phyloP scores from a whole-genome alignment of 1,140 invertebrate species.

The Drosophila kikkawai region DNA sequence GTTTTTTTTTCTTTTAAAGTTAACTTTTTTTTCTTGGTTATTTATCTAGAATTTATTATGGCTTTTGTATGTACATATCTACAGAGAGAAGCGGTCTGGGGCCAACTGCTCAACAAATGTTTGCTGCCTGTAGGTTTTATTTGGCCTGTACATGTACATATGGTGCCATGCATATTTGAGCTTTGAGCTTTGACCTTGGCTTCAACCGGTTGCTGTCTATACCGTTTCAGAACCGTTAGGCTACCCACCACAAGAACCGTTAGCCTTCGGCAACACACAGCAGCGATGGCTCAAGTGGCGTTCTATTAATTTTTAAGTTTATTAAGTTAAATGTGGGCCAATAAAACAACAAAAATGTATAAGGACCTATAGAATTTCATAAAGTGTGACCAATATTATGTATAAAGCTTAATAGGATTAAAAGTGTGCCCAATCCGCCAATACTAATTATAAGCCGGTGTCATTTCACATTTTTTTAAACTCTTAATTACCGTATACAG shows the following conservation, averaged over 20 bases:
- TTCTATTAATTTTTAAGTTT: not conserved
- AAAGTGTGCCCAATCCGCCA: not conserved
- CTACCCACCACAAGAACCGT: slow-evolving; percentile 22
- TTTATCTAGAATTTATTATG: slow-evolving; percentile 4
- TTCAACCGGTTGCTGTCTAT: slow-evolving; percentile 31
- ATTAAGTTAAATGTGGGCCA: not conserved
- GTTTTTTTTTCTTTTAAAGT: not conserved
- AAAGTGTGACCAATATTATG: not conserved
- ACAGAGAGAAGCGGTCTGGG: slow-evolving; percentile 17
- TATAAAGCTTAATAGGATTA: not conserved
- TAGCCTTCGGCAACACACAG: slow-evolving; percentile 5
- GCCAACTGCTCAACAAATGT: slow-evolving; percentile 28
- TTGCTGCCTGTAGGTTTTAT: slow-evolving; percentile 27
- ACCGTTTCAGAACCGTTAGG: slow-evolving; percentile 25
- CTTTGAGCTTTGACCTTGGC: slow-evolving; percentile 50
- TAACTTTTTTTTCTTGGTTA: not conserved
- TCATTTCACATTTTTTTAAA: not conserved
- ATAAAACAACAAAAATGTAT: not conserved
- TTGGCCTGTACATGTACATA: slow-evolving; percentile 28
- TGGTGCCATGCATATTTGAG: slow-evolving; percentile 38
- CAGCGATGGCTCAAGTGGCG: not conserved
- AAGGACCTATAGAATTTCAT: not conserved
- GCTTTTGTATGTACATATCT: slow-evolving; percentile 20
- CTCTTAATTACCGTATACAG: not conserved
- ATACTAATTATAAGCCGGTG: not conserved